Conservation (phyloP, 2,113 vertebrate genomes). For the Pantherophis guttatus region DNA sequence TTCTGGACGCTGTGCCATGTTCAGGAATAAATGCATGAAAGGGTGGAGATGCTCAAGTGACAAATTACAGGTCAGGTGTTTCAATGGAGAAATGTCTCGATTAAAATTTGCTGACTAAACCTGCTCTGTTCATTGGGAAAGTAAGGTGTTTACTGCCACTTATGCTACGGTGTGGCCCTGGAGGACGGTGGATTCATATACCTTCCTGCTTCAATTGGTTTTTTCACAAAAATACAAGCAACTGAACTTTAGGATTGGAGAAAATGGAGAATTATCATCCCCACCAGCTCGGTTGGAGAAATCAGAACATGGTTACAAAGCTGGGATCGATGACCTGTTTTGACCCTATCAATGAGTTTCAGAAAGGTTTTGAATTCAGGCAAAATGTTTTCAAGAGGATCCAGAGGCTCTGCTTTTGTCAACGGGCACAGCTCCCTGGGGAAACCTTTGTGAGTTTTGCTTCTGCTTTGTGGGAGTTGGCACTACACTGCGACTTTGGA, state of each 20-base stretch:
- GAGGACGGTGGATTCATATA: background rate
- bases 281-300: constrained; percentile 12
- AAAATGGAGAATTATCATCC: constrained; percentile 30
- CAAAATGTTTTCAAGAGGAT: background rate
- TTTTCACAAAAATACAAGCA: background rate
- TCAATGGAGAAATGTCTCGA: constrained; percentile 15
- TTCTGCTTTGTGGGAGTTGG: constrained; percentile 22
- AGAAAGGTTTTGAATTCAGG: constrained; percentile 23
- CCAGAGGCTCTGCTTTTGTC: constrained; percentile 48
- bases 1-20: background rate
- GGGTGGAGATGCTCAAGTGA: constrained; percentile 13
- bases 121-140: constrained; percentile 2
- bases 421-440: constrained; percentile 33
- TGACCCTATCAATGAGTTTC: constrained; percentile 45
- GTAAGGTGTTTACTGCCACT: background rate
- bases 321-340: constrained; percentile 10
- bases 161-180: accelerated
- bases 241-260: background rate
- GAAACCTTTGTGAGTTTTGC: constrained; percentile 39
- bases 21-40: constrained; percentile 15
- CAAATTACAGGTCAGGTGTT: constrained; percentile 1
- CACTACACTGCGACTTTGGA: constrained; percentile 52
- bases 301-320: constrained; percentile 32
- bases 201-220: background rate
- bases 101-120: background rate